Evolutionary conservation across 2,797 vertebrate species (phyloP).

Genomic region (Mionectes olivaceus): DNA sequence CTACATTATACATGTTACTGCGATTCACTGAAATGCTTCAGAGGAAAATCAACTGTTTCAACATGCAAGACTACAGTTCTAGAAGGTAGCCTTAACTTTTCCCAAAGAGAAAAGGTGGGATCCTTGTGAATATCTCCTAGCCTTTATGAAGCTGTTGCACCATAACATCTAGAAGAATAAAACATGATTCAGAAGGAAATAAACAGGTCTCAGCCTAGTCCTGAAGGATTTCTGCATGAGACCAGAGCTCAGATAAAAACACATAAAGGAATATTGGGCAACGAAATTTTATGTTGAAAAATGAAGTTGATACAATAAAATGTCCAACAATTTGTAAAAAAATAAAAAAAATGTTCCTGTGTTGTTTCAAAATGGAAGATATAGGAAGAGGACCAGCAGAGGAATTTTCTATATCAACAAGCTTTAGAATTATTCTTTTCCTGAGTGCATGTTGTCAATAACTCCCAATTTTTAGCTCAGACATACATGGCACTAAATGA

Average conservation of each 20-base stretch:
- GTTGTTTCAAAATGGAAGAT: not conserved
- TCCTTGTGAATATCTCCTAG: not conserved
- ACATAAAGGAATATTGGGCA: not conserved
- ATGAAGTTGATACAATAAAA: not conserved
- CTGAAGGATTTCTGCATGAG: not conserved
- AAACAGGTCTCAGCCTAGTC: not conserved
- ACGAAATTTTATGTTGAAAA: not conserved
- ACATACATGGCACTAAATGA: not conserved
- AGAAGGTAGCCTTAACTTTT: not conserved
- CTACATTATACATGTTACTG: not conserved
- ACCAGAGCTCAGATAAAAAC: not conserved
- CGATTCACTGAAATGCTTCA: not conserved
- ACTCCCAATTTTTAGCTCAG: not conserved
- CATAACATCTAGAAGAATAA: not conserved
- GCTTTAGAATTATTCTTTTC: not conserved
- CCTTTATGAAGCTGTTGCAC: not conserved
- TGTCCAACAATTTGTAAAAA: not conserved
- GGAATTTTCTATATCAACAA: not conserved
- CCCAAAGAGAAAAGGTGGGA: not conserved
- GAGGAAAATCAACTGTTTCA: not conserved
- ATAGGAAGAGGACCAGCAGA: not conserved
- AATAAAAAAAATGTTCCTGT: not conserved
- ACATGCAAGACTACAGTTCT: not conserved
- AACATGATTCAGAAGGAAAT: not conserved
- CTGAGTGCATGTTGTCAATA: not conserved